These are phyloP conservation scores for Psittacula derbiana DNA, from an alignment of 2,797 vertebrate genomes.

Conservation along the genomic window DNA sequence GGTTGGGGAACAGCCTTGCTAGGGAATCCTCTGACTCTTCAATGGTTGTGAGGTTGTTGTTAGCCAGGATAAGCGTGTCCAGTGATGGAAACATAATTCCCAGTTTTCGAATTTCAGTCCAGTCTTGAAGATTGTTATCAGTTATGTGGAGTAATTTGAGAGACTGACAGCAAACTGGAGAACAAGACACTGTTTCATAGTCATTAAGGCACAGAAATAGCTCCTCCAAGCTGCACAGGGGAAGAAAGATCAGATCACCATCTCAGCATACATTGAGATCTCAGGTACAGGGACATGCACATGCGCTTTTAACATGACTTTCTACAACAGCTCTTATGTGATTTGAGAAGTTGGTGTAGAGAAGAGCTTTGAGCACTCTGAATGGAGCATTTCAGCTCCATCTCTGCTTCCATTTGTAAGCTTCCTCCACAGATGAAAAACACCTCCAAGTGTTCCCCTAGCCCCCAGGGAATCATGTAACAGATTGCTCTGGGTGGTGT, in stretches of 20 bases:
- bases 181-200: slow-evolving; percentile 87
- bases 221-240: slow-evolving; percentile 88
- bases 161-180: slow-evolving; percentile 85
- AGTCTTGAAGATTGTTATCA: slow-evolving; percentile 93
- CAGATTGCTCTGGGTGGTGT: background rate
- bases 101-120: slow-evolving; percentile 92
- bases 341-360: background rate
- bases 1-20: slow-evolving; percentile 87
- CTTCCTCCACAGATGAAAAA: background rate
- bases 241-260: background rate
- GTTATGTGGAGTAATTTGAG: slow-evolving; percentile 95
- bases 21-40: slow-evolving; percentile 85
- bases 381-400: accelerated
- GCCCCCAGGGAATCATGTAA: background rate
- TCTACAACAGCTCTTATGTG: background rate
- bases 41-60: slow-evolving; percentile 88
- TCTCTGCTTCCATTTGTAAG: background rate
- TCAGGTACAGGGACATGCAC: background rate
- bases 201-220: slow-evolving; percentile 97
- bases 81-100: slow-evolving; percentile 91
- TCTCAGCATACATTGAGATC: background rate
- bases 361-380: background rate
- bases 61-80: slow-evolving; percentile 89
- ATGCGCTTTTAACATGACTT: background rate
- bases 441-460: background rate